Base-by-base conservation (phyloP, 2,113 vertebrate genomes). In the Pao palembangensis region DNA sequence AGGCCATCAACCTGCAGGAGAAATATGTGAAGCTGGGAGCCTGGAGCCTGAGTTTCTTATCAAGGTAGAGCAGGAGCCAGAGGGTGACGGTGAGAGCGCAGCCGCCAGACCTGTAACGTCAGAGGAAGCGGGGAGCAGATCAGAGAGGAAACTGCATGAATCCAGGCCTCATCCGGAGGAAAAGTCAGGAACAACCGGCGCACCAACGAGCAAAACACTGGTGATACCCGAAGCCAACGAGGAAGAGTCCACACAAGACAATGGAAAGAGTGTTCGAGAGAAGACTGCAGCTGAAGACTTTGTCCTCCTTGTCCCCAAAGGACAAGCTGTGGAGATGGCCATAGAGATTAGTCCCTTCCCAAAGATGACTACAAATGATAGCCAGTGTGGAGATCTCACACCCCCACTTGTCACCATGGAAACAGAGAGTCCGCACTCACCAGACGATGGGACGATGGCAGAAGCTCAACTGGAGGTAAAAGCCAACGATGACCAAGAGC, bases 291-390 rank as follows among this genome's bases (percentile, higher is more conserved):
- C 19, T 2, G 76, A 79, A 43, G 75, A 84, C 17, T 59, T 89
- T 7, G 55, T 87, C 48, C 50, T 88, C 38, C 62, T 84, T 2
- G 81, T 88, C 8, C 83, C 87, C 6, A 88, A 78, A 75, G 86
- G 87, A 56, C 69, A 84, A 71, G 52, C 71, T 47, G 67, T 89
- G 15, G 87, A 89, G 78, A 83, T 89, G 83, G 85, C 86, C 57
- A 81, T 87, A 64, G 66, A 80, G 48, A 55, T 85, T 28, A 28
- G 20, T 61, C 66, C 64, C 38, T 25, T n/a, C 21, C 55, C 61
- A 34, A 73, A 71, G 38, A 66, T 44, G 41, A 57, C 25, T 20
- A 5, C 6, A 54, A n/a, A 31, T 46, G 64, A 68, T 4, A 47
- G 16, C n/a, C 28, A n/a, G 50, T 20, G 2, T 64, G 61, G 74